These are phyloP conservation scores for Neogobius melanostomus DNA, from an alignment of 2,113 vertebrate genomes.

Conservation along the genomic window DNA sequence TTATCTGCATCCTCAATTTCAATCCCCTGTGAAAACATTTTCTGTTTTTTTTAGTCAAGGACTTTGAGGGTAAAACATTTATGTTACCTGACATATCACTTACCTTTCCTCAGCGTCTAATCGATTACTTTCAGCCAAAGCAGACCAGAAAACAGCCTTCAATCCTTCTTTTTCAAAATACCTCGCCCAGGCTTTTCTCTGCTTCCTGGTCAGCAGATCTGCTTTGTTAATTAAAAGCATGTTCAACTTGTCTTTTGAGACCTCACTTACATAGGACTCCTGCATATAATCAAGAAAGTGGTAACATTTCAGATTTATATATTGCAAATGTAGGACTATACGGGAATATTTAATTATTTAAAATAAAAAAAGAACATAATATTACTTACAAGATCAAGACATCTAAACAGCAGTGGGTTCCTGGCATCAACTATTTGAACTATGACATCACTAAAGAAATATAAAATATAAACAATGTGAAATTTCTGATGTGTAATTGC, in stretches of 20 bases:
- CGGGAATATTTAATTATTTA: too few species aligned
- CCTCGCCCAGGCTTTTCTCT: constrained; percentile 85
- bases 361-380: not conserved
- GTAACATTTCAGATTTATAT: not conserved
- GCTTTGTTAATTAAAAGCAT: constrained; percentile 95
- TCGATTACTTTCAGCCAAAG: constrained; percentile 81
- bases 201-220: constrained; percentile 86
- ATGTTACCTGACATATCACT: not conserved
- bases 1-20: constrained; percentile 45
- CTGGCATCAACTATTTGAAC: constrained; percentile 96
- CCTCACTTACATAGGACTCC: constrained; percentile 90
- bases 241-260: constrained; percentile 86
- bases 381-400: constrained; percentile 90
- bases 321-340: too few species aligned
- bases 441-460: constrained; percentile 84
- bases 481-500: not conserved
- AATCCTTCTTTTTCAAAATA: constrained; percentile 86
- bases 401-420: constrained; percentile 93
- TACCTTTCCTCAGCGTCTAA: constrained; percentile 82
- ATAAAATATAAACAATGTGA: not conserved
- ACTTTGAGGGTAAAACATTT: not conserved
- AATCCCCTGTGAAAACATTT: constrained; percentile 67
- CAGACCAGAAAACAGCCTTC: constrained; percentile 95
- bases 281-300: constrained; percentile 48
- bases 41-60: not conserved